phyloP scores from a whole-genome alignment of 2,113 vertebrate genomes.

The Eolophus roseicapilla region DNA sequence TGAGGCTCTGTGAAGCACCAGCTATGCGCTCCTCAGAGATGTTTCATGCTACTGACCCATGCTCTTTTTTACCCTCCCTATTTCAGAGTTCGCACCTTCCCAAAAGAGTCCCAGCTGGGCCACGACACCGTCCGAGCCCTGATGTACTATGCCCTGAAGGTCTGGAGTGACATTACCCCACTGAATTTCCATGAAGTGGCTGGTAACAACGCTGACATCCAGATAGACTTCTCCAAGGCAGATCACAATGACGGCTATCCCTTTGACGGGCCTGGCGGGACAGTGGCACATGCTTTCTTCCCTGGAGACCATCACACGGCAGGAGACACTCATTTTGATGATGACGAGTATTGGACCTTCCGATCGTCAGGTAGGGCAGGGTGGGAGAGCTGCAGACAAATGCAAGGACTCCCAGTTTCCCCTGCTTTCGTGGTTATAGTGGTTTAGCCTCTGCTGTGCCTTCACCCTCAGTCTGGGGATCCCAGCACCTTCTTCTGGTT shows the following conservation, averaged over 20 bases:
- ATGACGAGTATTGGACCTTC: conserved; percentile 95
- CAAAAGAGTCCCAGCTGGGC: conserved; percentile 86
- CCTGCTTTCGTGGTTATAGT: background rate
- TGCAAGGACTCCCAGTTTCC: background rate
- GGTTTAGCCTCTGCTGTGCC: background rate
- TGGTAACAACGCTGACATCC: conserved; percentile 89
- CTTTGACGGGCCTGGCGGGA: conserved; percentile 93
- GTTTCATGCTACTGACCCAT: background rate
- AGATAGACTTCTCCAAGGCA: conserved; percentile 93
- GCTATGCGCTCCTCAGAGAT: background rate
- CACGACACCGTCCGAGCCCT: conserved; percentile 91
- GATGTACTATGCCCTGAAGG: conserved; percentile 95
- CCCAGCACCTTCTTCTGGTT: background rate
- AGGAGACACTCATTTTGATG: conserved; percentile 94
- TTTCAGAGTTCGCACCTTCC: conserved; percentile 89
- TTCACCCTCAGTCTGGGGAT: background rate
- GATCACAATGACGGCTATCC: conserved; percentile 92
- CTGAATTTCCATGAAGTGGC: conserved; percentile 97
- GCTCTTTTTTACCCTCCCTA: background rate
- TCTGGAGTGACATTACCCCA: conserved; percentile 94
- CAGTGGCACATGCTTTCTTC: conserved; percentile 94
- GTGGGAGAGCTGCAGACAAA: background rate
- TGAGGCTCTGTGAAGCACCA: background rate
- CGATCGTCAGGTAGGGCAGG: conserved; percentile 84
- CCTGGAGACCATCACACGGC: conserved; percentile 88